Evolutionary conservation across 2,113 vertebrate species (phyloP).

Genomic region (Ovis aries): ARS-UI_Ramb_v3.0 NC_056056.1:68921501-68922000

Average conservation of each 20-base stretch:
- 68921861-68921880: neutral
- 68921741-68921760: neutral
- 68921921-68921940: neutral
- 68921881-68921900: neutral
- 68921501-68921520: neutral
- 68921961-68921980: neutral
- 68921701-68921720: neutral
- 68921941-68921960: neutral
- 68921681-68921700: neutral
- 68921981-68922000: neutral
- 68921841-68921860: neutral
- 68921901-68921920: neutral
- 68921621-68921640: neutral
- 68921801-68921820: neutral
- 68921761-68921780: neutral
- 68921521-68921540: neutral
- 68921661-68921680: neutral
- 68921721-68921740: neutral
- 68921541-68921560: accelerated
- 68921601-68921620: neutral
- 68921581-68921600: neutral
- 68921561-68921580: neutral
- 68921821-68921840: neutral
- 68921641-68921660: neutral
- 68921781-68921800: neutral